A percentile compares a stretch with the other conserved stretches of the same genome.
Conservation (phyloP, 2,797 vertebrate species). For the Sorex maritimensis region DNA sequence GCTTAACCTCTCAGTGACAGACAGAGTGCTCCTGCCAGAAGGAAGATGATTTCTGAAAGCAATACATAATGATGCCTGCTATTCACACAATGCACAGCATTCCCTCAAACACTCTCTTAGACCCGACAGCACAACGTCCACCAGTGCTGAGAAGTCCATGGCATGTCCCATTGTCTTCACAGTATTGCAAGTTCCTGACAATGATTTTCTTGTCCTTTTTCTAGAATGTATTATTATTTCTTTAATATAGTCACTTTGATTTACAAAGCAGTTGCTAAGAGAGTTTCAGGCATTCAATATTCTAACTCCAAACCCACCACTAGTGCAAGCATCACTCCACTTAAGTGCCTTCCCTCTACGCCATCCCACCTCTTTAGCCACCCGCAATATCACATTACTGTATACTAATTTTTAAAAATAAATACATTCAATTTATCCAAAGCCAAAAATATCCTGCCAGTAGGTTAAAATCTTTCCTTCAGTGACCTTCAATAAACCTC, state of each 20-base stretch:
- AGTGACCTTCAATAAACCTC: not conserved
- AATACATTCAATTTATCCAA: not conserved
- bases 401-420: not conserved
- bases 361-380: not conserved
- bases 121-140: not conserved
- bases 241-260: too few species aligned
- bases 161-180: not conserved
- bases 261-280: too few species aligned
- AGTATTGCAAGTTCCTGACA: not conserved
- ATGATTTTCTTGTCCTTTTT: not conserved
- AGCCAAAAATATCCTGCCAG: not conserved
- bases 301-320: too few species aligned
- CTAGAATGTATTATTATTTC: too few species aligned
- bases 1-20: constrained; percentile 81
- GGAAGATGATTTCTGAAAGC: constrained; percentile 78
- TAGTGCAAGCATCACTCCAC: too few species aligned
- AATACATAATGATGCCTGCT: constrained; percentile 78
- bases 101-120: not conserved
- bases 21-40: constrained; percentile 80
- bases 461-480: not conserved
- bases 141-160: not conserved
- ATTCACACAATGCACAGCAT: constrained; percentile 68
- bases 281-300: too few species aligned
- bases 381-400: not conserved
- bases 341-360: too few species aligned